Percentiles rank a stretch among this genome's conserved stretches.
Evolutionary conservation across 2,797 vertebrate species (phyloP).

Genomic region (Pseudochirops cupreus): DNA sequence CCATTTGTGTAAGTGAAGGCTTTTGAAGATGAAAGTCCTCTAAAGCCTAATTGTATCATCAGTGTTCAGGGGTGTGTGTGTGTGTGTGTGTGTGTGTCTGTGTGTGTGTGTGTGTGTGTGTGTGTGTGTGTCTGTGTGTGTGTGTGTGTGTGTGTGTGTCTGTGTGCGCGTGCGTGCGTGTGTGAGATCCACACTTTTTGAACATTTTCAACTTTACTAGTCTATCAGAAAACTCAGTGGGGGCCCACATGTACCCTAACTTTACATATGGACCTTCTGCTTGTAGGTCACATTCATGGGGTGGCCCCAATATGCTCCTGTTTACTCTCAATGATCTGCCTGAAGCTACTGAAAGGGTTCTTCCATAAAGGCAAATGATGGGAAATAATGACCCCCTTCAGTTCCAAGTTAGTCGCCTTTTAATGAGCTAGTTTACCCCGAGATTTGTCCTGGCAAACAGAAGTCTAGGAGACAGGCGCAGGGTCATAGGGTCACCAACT

Average conservation of each 20-base stretch:
- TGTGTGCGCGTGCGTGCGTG: conserved; percentile 57
- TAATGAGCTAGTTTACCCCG: conserved; percentile 58
- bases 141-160: conserved; percentile 56
- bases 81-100: conserved; percentile 44
- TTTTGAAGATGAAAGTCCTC: conserved; percentile 81
- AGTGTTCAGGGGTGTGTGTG: conserved; percentile 72
- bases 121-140: conserved; percentile 40
- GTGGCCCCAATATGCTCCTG: conserved; percentile 65
- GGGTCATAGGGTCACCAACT: neutral
- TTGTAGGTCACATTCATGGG: conserved; percentile 4
- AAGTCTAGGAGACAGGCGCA: neutral
- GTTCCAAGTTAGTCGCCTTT: conserved; percentile 69
- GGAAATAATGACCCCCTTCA: conserved; percentile 74
- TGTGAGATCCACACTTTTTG: conserved; percentile 67
- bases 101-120: conserved; percentile 52
- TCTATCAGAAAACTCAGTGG: conserved; percentile 64
- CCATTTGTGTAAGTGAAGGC: conserved; percentile 56
- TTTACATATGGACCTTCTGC: conserved; percentile 49
- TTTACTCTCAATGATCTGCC: conserved; percentile 60
- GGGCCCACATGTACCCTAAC: conserved; percentile 40
- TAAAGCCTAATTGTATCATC: conserved; percentile 68
- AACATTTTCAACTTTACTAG: conserved; percentile 69
- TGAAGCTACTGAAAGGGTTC: conserved; percentile 66
- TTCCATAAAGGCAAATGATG: conserved; percentile 72
- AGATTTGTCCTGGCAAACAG: conserved; percentile 15